phyloP scores from a whole-genome alignment of 1,140 invertebrate species.

The Temnothorax nylanderi region DNA sequence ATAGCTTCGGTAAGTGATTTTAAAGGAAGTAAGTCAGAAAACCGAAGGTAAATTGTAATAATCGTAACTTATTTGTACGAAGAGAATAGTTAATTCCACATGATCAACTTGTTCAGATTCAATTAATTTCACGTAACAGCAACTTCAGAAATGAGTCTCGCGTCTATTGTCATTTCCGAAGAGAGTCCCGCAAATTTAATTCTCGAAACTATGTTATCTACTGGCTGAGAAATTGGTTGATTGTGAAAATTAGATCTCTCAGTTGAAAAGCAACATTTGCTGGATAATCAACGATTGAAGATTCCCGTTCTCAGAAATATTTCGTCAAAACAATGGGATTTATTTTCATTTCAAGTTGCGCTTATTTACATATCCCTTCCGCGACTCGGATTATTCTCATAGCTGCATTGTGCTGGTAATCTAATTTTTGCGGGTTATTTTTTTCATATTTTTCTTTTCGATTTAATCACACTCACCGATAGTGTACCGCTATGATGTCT shows the following conservation, averaged over 20 bases:
- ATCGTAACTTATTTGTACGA: background rate
- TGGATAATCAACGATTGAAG: constrained; percentile 33
- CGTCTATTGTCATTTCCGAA: constrained; percentile 24
- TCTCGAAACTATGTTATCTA: constrained; percentile 32
- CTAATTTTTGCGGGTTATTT: background rate
- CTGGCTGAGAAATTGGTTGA: constrained; percentile 13
- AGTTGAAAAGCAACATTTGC: constrained; percentile 36
- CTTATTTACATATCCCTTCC: background rate
- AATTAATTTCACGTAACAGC: constrained; percentile 38
- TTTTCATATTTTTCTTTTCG: background rate
- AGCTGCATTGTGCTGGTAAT: background rate
- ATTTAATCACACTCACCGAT: background rate
- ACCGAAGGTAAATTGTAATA: background rate
- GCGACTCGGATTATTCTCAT: background rate
- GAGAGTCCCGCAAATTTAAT: constrained; percentile 34
- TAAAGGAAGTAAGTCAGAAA: constrained; percentile 1
- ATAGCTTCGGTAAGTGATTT: background rate
- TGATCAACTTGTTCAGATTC: constrained; percentile 14
- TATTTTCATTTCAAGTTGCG: constrained; percentile 14
- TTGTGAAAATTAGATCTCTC: constrained; percentile 37
- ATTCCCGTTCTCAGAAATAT: background rate
- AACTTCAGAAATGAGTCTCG: constrained; percentile 35
- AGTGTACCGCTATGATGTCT: background rate
- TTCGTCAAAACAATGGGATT: constrained; percentile 22
- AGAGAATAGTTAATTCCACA: constrained; percentile 26